A percentile compares a stretch with the other conserved stretches of the same genome.
Evolutionary conservation across 92 coral and sea anemone species (phyloP).

Genomic region (Pocillopora grandis): DNA sequence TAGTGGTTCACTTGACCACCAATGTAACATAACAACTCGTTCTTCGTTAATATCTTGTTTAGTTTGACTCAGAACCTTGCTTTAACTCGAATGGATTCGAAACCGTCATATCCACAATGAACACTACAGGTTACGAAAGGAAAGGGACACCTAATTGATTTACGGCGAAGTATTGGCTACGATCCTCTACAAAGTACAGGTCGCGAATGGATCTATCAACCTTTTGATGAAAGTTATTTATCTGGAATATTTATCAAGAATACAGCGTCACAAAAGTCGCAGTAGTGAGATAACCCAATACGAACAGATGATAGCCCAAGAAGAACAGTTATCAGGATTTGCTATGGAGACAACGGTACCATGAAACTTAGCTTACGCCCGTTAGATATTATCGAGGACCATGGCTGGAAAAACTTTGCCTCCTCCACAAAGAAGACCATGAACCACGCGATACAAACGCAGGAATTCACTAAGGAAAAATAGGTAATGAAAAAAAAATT

Average conservation of each 20-base stretch:
- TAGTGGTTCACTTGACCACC: too few species aligned
- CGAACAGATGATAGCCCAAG: background rate
- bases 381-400: conserved; percentile 48
- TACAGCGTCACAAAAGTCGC: background rate
- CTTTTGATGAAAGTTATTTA: conserved; percentile 11
- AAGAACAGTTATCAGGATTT: background rate
- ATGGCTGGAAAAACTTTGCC: conserved; percentile 71
- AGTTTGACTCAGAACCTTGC: too few species aligned
- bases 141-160: background rate
- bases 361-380: background rate
- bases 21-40: too few species aligned
- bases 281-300: background rate
- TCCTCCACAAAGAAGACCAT: conserved; percentile 65
- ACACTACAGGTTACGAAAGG: too few species aligned
- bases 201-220: background rate
- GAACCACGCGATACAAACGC: conserved; percentile 54
- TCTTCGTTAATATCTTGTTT: too few species aligned
- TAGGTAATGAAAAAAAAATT: background rate
- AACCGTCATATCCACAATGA: too few species aligned
- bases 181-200: conserved; percentile 12
- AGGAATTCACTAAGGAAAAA: conserved; percentile 50
- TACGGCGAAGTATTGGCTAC: background rate
- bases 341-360: background rate
- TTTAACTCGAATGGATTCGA: too few species aligned
- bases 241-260: background rate